A percentile compares a stretch with the other conserved stretches of the same genome.
These are phyloP conservation scores for Gobio occitaniae DNA, from an alignment of 2,797 vertebrate genomes.

Conservation along the genomic window DNA sequence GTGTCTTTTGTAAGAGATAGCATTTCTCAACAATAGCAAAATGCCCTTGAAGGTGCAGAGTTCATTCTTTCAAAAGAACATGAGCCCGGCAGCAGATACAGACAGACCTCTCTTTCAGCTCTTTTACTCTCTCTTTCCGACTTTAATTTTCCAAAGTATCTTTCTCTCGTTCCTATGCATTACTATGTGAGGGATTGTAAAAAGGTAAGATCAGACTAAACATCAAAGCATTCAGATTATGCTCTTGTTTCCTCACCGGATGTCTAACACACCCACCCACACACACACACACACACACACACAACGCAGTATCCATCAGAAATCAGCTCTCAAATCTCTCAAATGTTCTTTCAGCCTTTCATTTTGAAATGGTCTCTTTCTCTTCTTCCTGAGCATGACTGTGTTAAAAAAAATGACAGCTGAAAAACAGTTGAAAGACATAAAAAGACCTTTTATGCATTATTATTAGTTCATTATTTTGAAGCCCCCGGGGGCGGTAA, in stretches of 20 bases:
- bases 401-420: constrained; percentile 24
- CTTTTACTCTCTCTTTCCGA: not conserved
- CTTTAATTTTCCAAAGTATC: constrained; percentile 19
- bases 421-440: not conserved
- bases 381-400: constrained; percentile 30
- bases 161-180: not conserved
- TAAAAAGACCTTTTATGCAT: not conserved
- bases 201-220: constrained; percentile 48
- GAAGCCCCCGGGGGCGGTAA: not conserved
- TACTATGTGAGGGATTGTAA: constrained; percentile 23
- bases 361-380: constrained; percentile 29
- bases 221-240: constrained; percentile 53
- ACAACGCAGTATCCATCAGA: constrained; percentile 32
- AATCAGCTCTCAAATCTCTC: constrained; percentile 38
- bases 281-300: not conserved
- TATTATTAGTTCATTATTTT: not conserved
- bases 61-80: constrained; percentile 49
- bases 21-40: constrained; percentile 36
- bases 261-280: not conserved
- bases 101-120: constrained; percentile 27
- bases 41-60: constrained; percentile 38
- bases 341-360: constrained; percentile 42
- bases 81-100: constrained; percentile 41
- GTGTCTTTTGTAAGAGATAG: constrained; percentile 40
- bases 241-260: constrained; percentile 25